phyloP scores from a whole-genome alignment of 2,113 vertebrate genomes.

The Serinus canaria region DNA sequence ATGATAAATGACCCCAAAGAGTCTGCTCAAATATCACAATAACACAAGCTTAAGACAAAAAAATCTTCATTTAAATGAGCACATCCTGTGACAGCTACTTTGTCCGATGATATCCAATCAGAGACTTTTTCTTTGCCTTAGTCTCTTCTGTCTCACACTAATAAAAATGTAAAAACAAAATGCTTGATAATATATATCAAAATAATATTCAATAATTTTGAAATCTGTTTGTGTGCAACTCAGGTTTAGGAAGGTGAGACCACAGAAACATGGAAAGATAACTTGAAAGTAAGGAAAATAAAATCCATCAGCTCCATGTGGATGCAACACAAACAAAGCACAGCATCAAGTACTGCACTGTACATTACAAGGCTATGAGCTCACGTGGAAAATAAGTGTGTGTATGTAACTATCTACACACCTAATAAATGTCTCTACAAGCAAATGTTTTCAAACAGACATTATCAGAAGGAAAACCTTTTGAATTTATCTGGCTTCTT shows the following conservation, averaged over 20 bases:
- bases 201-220: neutral
- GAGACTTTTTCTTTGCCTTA: neutral
- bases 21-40: neutral
- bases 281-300: neutral
- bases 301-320: neutral
- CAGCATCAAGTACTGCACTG: neutral
- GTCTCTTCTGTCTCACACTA: fast-evolving
- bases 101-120: neutral
- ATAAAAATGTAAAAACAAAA: neutral
- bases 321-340: neutral
- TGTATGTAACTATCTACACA: neutral
- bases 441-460: neutral
- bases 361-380: neutral
- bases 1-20: neutral
- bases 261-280: neutral
- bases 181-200: neutral
- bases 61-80: neutral
- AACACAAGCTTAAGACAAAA: neutral
- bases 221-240: neutral
- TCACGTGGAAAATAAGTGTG: fast-evolving
- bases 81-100: neutral
- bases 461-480: neutral
- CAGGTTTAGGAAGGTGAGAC: neutral
- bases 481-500: neutral
- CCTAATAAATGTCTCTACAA: neutral